Percentiles rank a stretch among this genome's conserved stretches.
phyloP scores from a whole-genome alignment of 1,140 invertebrate species.

The Drosophila ficusphila region DNA sequence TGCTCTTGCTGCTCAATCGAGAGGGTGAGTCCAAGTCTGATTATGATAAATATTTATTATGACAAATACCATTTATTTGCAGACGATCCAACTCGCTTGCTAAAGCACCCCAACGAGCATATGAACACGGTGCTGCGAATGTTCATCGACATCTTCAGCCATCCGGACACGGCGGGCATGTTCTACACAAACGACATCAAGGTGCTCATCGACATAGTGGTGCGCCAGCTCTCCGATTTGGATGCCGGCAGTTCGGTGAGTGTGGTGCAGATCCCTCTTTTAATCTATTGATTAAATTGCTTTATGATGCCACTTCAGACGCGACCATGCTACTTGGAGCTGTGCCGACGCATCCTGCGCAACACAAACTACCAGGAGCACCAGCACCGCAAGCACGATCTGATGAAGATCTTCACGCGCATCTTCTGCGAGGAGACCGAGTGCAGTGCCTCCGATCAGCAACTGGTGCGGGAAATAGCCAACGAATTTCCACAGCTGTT shows the following conservation, averaged over 20 bases:
- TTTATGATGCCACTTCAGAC: constrained; percentile 85
- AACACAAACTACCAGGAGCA: constrained; percentile 91
- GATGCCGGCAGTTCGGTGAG: constrained; percentile 93
- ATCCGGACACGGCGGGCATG: constrained; percentile 90
- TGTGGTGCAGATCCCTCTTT: too few species aligned
- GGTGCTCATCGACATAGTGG: constrained; percentile 95
- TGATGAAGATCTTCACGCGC: constrained; percentile 91
- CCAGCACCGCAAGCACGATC: constrained; percentile 90
- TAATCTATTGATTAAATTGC: too few species aligned
- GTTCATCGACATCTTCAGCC: constrained; percentile 92
- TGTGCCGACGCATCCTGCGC: constrained; percentile 90
- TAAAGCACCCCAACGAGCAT: constrained; percentile 91
- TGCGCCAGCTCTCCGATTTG: constrained; percentile 94
- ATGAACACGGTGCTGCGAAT: constrained; percentile 95
- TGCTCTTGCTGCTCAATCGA: constrained; percentile 93
- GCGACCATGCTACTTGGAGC: constrained; percentile 89
- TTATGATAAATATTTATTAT: constrained; percentile 24
- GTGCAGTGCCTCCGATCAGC: constrained; percentile 89
- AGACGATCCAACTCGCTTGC: constrained; percentile 95
- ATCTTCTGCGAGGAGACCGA: constrained; percentile 93
- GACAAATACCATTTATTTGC: too few species aligned
- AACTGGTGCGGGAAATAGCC: constrained; percentile 90
- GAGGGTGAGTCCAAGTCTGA: constrained; percentile 88
- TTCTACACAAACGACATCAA: constrained; percentile 97
- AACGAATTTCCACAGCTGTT: constrained; percentile 94